A percentile compares a stretch with the other conserved stretches of the same genome.
Conservation (phyloP, 2,113 vertebrate species). For the Cheilinus undulatus region DNA sequence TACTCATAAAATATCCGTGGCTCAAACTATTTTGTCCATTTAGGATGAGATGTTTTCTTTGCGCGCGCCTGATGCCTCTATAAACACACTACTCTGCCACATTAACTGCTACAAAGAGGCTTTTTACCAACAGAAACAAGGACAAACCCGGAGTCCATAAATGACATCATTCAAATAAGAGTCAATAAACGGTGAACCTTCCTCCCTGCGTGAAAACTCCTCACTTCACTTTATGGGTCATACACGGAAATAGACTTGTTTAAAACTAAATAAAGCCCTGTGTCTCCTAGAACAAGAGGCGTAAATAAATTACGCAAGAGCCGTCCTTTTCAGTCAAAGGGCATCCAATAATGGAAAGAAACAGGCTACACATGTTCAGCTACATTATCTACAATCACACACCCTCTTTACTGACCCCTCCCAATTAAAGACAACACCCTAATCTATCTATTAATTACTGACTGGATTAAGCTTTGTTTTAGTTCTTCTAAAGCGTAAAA, state of each 20-base stretch:
- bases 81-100: not conserved
- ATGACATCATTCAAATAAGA: conserved; percentile 38
- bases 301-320: not conserved
- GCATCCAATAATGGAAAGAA: not conserved
- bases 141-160: conserved; percentile 11
- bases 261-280: too few relatives aligned
- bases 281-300: not conserved
- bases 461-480: not conserved
- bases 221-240: too few relatives aligned
- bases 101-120: not conserved
- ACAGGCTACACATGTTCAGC: not conserved
- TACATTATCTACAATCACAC: not conserved
- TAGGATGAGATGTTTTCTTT: not conserved
- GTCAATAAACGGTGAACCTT: not conserved
- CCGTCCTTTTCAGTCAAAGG: too few relatives aligned
- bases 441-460: too few relatives aligned
- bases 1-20: not conserved
- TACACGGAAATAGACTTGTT: too few relatives aligned
- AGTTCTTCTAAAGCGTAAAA: not conserved
- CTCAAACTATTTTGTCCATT: not conserved
- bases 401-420: not conserved
- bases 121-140: conserved; percentile 11
- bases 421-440: not conserved
- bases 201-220: not conserved
- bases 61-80: not conserved